Percentiles rank a stretch among this genome's conserved stretches.
Evolutionary conservation across 2,113 vertebrate genomes (phyloP).

Genomic region (Brachirus orientalis): DNA sequence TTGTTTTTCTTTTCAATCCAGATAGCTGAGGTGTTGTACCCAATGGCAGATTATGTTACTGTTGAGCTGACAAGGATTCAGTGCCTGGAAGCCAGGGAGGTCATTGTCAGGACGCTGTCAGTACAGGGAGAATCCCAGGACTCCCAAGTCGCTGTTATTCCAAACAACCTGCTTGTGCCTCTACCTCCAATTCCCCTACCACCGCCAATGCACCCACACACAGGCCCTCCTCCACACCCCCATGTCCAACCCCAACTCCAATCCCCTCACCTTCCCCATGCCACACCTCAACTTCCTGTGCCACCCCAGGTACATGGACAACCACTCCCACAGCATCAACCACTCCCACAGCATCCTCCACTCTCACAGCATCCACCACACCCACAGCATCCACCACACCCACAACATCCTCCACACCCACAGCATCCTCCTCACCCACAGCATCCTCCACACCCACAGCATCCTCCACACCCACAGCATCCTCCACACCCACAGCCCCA

Average conservation of each 20-base stretch:
- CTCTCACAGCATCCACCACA: conserved; percentile 59
- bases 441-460: conserved; percentile 78
- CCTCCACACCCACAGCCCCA: conserved; percentile 44
- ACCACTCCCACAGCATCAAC: conserved; percentile 69
- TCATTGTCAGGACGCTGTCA: conserved; percentile 92
- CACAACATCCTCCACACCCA: conserved; percentile 67
- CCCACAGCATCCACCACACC: conserved; percentile 66
- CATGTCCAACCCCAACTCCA: conserved; percentile 62
- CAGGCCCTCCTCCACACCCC: conserved; percentile 72
- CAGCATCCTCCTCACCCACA: conserved; percentile 78
- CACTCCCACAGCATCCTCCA: conserved; percentile 49
- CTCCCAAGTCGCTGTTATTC: conserved; percentile 85
- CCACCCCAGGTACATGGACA: conserved; percentile 64
- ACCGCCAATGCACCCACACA: conserved; percentile 76
- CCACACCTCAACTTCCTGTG: conserved; percentile 62
- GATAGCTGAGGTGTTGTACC: conserved; percentile 92
- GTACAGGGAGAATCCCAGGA: conserved; percentile 94
- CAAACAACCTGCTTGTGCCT: conserved; percentile 92
- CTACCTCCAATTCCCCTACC: conserved; percentile 75
- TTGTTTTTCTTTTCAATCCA: conserved; percentile 51
- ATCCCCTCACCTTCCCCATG: conserved; percentile 67
- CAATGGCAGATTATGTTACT: conserved; percentile 83
- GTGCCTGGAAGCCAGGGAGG: conserved; percentile 87
- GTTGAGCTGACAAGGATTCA: conserved; percentile 89
- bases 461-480: conserved; percentile 63